Conservation (phyloP, 2,797 vertebrate species). For the Pseudocheirus occidentalis region DNA sequence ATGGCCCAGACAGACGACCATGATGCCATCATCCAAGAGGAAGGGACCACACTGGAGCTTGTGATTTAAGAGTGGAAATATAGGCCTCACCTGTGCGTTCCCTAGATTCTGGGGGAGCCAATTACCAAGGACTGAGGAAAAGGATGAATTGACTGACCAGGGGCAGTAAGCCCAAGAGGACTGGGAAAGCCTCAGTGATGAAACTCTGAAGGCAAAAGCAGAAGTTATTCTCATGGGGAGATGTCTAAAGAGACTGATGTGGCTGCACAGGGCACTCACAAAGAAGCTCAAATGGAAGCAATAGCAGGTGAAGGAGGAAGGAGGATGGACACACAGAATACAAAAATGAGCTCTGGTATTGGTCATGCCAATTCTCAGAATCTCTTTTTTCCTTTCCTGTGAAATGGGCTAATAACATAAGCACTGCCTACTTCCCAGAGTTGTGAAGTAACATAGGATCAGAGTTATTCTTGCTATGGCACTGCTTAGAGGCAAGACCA, state of each 20-base stretch:
- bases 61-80: neutral
- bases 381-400: neutral
- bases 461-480: neutral
- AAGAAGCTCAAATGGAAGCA: neutral
- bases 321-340: neutral
- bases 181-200: neutral
- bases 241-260: neutral
- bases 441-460: neutral
- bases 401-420: neutral
- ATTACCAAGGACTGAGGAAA: neutral
- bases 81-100: fast-evolving
- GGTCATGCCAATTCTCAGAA: neutral
- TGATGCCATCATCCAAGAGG: neutral
- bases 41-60: neutral
- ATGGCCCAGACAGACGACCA: neutral
- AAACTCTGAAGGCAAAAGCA: neutral
- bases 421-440: no score
- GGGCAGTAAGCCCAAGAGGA: neutral
- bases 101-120: neutral
- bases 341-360: neutral
- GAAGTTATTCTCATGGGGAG: neutral
- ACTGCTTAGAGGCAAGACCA: neutral
- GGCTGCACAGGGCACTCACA: neutral
- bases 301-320: neutral
- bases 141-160: neutral